phyloP scores from a whole-genome alignment of 2,888 invertebrate genomes.

The Eretmocerus hayati region DNA sequence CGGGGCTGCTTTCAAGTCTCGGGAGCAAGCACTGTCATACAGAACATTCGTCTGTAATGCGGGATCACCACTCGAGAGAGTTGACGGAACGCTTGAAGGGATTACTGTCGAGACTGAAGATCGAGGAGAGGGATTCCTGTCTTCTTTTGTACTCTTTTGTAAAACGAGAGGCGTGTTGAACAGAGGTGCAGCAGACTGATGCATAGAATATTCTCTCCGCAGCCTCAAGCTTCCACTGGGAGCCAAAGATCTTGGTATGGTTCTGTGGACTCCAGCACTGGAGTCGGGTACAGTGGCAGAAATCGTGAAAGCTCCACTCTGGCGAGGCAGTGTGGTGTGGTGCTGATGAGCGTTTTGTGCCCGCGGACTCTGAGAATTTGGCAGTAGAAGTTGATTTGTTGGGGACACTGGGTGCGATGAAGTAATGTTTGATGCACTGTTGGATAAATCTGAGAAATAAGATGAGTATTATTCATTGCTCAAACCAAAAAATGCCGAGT shows the following conservation, averaged over 20 bases:
- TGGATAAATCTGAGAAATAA: conserved; percentile 15
- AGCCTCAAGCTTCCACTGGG: conserved; percentile 34
- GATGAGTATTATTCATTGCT: too few relatives aligned
- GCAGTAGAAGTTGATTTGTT: conserved; percentile 38
- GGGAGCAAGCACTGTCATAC: conserved; percentile 28
- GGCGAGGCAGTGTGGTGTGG: conserved; percentile 47
- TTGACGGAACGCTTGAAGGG: conserved; percentile 24
- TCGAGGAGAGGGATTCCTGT: conserved; percentile 27
- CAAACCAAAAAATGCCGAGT: too few relatives aligned
- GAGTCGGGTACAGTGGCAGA: conserved; percentile 43
- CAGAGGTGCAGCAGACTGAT: conserved; percentile 35
- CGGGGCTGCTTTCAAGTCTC: conserved; percentile 8
- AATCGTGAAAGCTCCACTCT: conserved; percentile 43
- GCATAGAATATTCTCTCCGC: conserved; percentile 36
- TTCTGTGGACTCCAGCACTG: conserved; percentile 49
- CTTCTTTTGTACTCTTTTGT: conserved; percentile 14
- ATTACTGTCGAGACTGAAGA: conserved; percentile 27
- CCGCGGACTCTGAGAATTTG: conserved; percentile 41
- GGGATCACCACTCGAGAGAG: conserved; percentile 21
- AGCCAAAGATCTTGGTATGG: conserved; percentile 51
- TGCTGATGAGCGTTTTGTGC: conserved; percentile 50
- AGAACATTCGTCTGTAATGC: conserved; percentile 34
- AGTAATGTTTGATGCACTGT: conserved; percentile 21
- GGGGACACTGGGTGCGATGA: conserved; percentile 21
- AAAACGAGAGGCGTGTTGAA: conserved; percentile 32